These are phyloP conservation scores for Arion vulgaris DNA, from an alignment of 1,140 invertebrate genomes.

Conservation along the genomic window DNA sequence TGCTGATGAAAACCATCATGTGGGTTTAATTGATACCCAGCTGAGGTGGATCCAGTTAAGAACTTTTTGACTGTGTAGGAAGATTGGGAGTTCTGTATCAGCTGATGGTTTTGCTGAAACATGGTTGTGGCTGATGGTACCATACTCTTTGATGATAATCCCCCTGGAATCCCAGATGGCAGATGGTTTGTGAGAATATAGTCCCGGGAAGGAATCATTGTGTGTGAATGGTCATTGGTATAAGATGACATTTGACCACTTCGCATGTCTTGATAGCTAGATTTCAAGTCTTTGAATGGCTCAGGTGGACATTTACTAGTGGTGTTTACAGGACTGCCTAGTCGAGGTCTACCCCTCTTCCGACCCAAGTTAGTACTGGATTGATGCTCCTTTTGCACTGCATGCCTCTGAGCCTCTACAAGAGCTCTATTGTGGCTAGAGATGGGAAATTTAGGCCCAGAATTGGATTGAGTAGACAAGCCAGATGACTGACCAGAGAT, in stretches of 20 bases:
- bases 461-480: neutral
- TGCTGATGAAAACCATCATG: neutral
- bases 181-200: neutral
- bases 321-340: neutral
- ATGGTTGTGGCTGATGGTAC: neutral
- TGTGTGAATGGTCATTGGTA: neutral
- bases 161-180: neutral
- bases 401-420: conserved; percentile 22
- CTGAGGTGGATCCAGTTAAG: neutral
- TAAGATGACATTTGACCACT: neutral
- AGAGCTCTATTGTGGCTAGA: neutral
- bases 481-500: neutral
- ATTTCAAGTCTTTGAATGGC: neutral
- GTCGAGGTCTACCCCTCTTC: conserved; percentile 29
- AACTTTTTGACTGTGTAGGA: neutral
- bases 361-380: conserved; percentile 19
- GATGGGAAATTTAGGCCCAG: neutral
- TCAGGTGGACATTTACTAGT: neutral
- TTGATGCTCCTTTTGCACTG: conserved; percentile 32
- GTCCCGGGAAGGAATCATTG: neutral
- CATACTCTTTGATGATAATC: neutral
- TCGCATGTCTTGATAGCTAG: neutral
- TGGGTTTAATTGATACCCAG: neutral
- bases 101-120: neutral
- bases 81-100: neutral